Percentiles rank a stretch among this genome's conserved stretches.
Conservation (phyloP, 2,113 vertebrate species). For the Tachycineta bicolor region DNA sequence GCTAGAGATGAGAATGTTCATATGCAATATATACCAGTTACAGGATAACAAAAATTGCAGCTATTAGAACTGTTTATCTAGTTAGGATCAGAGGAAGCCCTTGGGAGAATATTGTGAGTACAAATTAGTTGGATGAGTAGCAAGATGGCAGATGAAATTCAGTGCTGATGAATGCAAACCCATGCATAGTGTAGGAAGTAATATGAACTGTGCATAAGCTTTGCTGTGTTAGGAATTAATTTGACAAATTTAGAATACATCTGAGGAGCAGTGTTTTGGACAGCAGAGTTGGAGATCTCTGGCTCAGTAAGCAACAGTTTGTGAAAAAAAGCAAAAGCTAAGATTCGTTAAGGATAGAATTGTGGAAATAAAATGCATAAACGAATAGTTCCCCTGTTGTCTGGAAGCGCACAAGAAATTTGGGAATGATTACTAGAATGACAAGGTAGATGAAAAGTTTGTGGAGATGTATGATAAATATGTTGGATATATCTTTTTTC, state of each 20-base stretch:
- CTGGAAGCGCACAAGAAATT: background rate
- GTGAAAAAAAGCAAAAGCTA: background rate
- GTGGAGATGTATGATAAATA: background rate
- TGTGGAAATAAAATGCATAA: background rate
- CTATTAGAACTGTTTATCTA: background rate
- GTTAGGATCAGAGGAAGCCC: background rate
- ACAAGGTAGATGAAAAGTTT: background rate
- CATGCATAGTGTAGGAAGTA: background rate
- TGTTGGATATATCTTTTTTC: background rate
- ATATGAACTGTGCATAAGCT: background rate
- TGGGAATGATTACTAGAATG: background rate
- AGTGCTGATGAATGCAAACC: background rate
- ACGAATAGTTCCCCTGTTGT: background rate
- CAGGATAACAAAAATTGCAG: background rate
- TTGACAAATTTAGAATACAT: background rate
- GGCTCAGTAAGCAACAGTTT: background rate
- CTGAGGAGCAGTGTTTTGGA: background rate
- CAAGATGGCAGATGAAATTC: background rate
- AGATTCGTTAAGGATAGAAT: background rate
- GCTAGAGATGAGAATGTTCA: background rate
- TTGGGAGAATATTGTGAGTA: background rate
- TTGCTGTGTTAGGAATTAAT: conserved; percentile 5
- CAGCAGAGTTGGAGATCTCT: background rate
- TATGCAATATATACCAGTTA: background rate
- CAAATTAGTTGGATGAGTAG: background rate